A percentile compares a stretch with the other conserved stretches of the same genome.
phyloP scores from a whole-genome alignment of 2,888 invertebrate genomes.

The Biston betularia region DNA sequence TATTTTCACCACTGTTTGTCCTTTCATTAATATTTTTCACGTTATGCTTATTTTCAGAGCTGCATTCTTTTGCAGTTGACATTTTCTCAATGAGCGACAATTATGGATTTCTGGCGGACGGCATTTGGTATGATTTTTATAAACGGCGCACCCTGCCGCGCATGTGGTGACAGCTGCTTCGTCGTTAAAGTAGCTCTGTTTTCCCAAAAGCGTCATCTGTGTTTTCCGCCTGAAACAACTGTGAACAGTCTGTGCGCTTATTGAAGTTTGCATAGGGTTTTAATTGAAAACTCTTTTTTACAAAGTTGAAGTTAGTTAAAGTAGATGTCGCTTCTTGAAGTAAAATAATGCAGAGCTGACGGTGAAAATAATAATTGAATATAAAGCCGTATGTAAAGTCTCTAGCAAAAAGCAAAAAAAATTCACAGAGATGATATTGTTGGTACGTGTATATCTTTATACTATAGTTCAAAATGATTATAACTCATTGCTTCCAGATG shows the following conservation, averaged over 20 bases:
- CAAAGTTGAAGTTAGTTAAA: not conserved
- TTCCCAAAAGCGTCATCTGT: constrained; percentile 58
- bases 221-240: constrained; percentile 8
- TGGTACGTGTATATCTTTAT: too few species aligned
- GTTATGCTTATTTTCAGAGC: constrained; percentile 61
- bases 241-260: not conserved
- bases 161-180: constrained; percentile 65
- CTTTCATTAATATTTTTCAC: constrained; percentile 50
- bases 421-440: too few species aligned
- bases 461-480: too few species aligned
- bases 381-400: not conserved
- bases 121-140: constrained; percentile 78
- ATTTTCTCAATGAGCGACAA: constrained; percentile 75
- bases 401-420: too few species aligned
- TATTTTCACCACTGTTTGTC: constrained; percentile 59
- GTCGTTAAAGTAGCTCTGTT: constrained; percentile 64
- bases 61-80: constrained; percentile 68
- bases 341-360: not conserved
- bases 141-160: constrained; percentile 83
- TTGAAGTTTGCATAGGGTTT: not conserved
- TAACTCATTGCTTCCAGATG: too few species aligned
- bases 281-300: not conserved
- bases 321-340: constrained; percentile 40
- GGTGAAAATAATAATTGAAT: too few species aligned
- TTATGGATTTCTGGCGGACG: constrained; percentile 81